phyloP scores from a whole-genome alignment of 2,113 vertebrate genomes.

The Balaeniceps rex region DNA sequence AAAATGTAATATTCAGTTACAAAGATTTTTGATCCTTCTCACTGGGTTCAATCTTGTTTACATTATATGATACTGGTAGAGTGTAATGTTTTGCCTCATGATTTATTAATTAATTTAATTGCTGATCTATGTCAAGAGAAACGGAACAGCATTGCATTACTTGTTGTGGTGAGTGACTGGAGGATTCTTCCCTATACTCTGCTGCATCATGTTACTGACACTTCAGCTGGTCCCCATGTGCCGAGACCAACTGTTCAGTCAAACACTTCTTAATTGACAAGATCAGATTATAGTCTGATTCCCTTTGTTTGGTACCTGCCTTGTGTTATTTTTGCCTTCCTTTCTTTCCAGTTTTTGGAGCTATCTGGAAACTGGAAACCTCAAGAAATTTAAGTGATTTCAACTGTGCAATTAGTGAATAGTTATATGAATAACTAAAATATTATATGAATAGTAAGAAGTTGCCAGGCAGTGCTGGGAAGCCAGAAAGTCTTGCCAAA shows the following conservation, averaged over 20 bases:
- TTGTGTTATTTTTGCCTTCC: neutral
- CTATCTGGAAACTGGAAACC: neutral
- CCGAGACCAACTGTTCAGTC: neutral
- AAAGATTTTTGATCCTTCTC: neutral
- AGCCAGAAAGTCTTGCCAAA: neutral
- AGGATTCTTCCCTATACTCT: neutral
- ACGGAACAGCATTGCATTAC: neutral
- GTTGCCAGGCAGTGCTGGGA: neutral
- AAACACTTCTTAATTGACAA: neutral
- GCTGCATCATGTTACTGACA: neutral
- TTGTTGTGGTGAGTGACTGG: neutral
- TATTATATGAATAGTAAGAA: neutral
- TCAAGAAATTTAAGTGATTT: neutral
- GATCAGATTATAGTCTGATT: neutral
- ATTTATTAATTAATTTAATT: neutral
- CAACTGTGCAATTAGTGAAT: neutral
- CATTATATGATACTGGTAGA: neutral
- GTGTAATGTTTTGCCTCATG: neutral
- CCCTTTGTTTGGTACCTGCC: neutral
- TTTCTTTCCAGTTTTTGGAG: neutral
- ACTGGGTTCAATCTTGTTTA: neutral
- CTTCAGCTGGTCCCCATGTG: neutral
- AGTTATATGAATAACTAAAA: no score
- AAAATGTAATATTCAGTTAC: neutral
- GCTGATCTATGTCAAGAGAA: neutral